Conservation (phyloP, 2,797 vertebrate species). For the Carapus acus region DNA sequence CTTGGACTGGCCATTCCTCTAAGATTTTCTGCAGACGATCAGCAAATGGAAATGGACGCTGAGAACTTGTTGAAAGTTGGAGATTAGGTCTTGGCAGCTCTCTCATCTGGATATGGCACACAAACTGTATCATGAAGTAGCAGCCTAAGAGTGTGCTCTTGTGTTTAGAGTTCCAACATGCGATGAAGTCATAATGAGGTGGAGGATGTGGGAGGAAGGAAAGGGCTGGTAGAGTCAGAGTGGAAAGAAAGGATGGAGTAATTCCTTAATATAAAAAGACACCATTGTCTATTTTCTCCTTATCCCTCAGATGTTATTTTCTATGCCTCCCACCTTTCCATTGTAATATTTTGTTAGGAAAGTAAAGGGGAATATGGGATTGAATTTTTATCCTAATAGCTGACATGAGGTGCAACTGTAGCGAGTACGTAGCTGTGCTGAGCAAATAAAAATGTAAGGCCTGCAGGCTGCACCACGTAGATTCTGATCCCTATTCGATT, state of each 20-base stretch:
- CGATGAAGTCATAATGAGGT: conserved; percentile 11
- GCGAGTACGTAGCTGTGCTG: conserved; percentile 1
- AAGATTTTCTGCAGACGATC: conserved; percentile 37
- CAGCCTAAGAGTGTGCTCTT: conserved; percentile 36
- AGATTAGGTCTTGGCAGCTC: conserved; percentile 57
- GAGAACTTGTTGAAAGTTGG: conserved; percentile 39
- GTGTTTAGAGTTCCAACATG: conserved; percentile 5
- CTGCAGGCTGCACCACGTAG: conserved; percentile 42
- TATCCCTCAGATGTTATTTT: conserved; percentile 61
- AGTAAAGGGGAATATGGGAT: conserved; percentile 34
- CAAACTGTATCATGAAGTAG: conserved; percentile 53
- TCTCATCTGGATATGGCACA: conserved; percentile 55
- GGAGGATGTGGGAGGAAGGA: conserved; percentile 33
- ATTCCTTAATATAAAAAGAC: conserved; percentile 58
- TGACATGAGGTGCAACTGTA: conserved; percentile 18
- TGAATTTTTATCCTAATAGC: conserved; percentile 8
- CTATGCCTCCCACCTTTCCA: conserved; percentile 18
- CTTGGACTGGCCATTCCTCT: conserved; percentile 21
- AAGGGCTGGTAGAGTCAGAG: conserved; percentile 16
- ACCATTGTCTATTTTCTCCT: conserved; percentile 51
- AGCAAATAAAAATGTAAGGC: conserved; percentile 24
- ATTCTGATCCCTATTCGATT: conserved; percentile 45
- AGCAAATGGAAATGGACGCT: conserved; percentile 53
- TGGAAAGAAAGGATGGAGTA: conserved; percentile 49
- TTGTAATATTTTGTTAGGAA: conserved; percentile 29